These are phyloP conservation scores for Calephelis virginiensis DNA, from an alignment of 1,140 invertebrate species.

Conservation along the genomic window DNA sequence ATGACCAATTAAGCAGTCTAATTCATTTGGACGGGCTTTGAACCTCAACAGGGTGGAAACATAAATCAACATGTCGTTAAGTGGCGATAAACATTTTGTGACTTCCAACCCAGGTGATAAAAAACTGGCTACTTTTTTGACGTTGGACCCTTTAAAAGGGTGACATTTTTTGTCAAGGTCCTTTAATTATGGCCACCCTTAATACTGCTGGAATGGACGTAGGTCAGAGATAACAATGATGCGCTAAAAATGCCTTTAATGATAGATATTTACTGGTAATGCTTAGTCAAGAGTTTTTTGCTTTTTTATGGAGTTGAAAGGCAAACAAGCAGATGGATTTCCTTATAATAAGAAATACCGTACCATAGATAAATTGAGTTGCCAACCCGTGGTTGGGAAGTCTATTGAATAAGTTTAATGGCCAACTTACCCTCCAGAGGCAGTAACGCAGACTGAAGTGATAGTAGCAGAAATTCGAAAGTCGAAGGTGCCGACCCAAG, in stretches of 20 bases:
- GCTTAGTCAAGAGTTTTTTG: too few relatives aligned
- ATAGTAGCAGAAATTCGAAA: too few relatives aligned
- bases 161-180: slow-evolving; percentile 72
- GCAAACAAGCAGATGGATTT: too few relatives aligned
- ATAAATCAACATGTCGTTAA: slow-evolving; percentile 76
- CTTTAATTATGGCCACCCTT: slow-evolving; percentile 72
- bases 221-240: not conserved
- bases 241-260: not conserved
- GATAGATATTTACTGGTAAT: too few relatives aligned
- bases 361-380: too few relatives aligned
- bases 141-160: slow-evolving; percentile 56
- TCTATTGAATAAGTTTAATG: too few relatives aligned
- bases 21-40: slow-evolving; percentile 61
- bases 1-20: slow-evolving; percentile 77
- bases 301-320: too few relatives aligned
- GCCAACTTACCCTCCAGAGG: too few relatives aligned
- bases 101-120: slow-evolving; percentile 74
- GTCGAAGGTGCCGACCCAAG: too few relatives aligned
- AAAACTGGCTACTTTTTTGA: slow-evolving; percentile 47
- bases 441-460: too few relatives aligned
- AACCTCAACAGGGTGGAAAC: slow-evolving; percentile 59
- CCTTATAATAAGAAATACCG: too few relatives aligned
- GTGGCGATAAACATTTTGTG: slow-evolving; percentile 77
- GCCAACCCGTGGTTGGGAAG: too few relatives aligned
- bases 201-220: slow-evolving; percentile 27